A percentile compares a stretch with the other conserved stretches of the same genome.
Evolutionary conservation across 2,113 vertebrate species (phyloP).

Genomic region (Dasyprocta punctata): DNA sequence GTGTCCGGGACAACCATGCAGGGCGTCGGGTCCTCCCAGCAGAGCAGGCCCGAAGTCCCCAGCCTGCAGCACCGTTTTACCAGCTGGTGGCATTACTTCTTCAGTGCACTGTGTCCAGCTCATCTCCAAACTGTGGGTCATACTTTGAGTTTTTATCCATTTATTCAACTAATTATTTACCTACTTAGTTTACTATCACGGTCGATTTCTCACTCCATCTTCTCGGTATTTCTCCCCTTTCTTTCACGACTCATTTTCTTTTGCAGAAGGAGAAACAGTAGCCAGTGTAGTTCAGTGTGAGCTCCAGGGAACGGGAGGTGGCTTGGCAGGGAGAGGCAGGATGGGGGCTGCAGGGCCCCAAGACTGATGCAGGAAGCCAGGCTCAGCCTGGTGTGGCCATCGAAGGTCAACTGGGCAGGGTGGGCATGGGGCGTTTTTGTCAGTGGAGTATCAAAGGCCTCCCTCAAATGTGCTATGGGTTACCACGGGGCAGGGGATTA

Average conservation of each 20-base stretch:
- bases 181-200: background rate
- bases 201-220: background rate
- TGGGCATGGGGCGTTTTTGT: background rate
- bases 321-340: background rate
- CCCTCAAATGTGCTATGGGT: background rate
- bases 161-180: background rate
- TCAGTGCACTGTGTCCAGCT: too few relatives aligned
- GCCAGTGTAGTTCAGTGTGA: background rate
- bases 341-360: background rate
- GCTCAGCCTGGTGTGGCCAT: background rate
- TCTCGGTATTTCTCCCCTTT: background rate
- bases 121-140: background rate
- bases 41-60: too few relatives aligned
- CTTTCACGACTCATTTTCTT: background rate
- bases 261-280: background rate
- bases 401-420: background rate
- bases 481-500: background rate
- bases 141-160: constrained; percentile 26
- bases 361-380: background rate
- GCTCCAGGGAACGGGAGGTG: background rate
- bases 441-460: background rate
- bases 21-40: too few relatives aligned
- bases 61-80: too few relatives aligned
- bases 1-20: too few relatives aligned
- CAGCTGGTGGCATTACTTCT: too few relatives aligned